Percentiles rank a stretch among this genome's conserved stretches.
These are phyloP conservation scores for Tor tambroides DNA, from an alignment of 2,113 vertebrate genomes.

Conservation along the genomic window DNA sequence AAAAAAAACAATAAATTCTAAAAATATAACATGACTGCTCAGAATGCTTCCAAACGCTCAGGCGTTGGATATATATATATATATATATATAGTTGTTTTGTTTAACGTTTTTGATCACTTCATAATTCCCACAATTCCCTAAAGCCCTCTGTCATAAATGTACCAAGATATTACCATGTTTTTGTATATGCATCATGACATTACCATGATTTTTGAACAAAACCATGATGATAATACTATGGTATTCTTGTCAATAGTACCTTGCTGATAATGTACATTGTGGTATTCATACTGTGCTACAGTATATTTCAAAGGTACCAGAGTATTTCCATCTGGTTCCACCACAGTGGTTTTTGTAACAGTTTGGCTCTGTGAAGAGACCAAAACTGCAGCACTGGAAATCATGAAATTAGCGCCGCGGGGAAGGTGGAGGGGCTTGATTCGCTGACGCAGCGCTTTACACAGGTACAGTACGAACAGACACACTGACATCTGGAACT, in stretches of 20 bases:
- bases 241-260: neutral
- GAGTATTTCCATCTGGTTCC: neutral
- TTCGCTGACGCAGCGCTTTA: neutral
- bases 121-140: neutral
- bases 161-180: neutral
- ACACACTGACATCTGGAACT: constrained; percentile 40
- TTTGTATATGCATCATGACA: neutral
- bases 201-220: neutral
- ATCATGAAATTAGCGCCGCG: neutral
- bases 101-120: neutral
- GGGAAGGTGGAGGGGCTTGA: neutral
- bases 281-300: neutral
- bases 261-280: neutral
- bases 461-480: constrained; percentile 10
- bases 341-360: neutral
- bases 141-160: neutral
- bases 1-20: neutral
- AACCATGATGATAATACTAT: neutral
- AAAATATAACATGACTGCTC: too few species aligned
- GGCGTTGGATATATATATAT: too few species aligned
- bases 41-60: neutral
- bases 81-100: too few species aligned
- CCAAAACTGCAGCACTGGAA: constrained; percentile 8
- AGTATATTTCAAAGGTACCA: neutral
- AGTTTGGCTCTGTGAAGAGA: neutral